Evolutionary conservation across 2,113 vertebrate species (phyloP), one percentile per base, ranked within the genome.

Genomic region (Ranitomeya imitator): DNA sequence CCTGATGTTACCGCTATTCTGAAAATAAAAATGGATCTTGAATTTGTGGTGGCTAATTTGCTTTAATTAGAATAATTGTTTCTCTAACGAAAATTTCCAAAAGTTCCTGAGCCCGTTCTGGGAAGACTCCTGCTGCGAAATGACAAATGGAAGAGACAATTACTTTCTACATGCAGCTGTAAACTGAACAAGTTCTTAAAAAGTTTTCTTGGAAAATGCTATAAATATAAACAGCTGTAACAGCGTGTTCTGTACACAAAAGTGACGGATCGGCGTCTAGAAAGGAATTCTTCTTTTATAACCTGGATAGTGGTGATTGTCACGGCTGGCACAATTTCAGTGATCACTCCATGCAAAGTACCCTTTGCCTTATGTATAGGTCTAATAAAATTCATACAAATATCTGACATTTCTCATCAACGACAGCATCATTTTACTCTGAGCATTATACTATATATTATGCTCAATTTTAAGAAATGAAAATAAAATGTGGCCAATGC

Each of bases 91-190:
- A 61, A 51, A 9, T 31, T 13, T 83, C 59, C 80, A 51, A 61
- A 51, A 9, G 26, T 13, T 83, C 59, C 80, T 52, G 80, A 65
- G 37, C 31, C 19, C 26, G 11, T 65, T 83, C 80, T 83, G 59
- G 59, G 45, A 63, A 51, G 31, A 51, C 31, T 57, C 31, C 77
- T 83, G 31, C 80, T 82, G 80, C 9, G 21, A 60, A n/a, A 65
- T 65, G 80, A 83, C 31, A 83, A 83, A 83, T 63, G 80, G 2
- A 45, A 21, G 79, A 81, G 60, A 83, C 60, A 83, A 65, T 51
- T 83, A 19, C 18, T 51, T 63, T 21, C 9, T 26, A 37, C 59
- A 37, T 45, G 37, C 31, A 14, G 80, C 37, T 83, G 80, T 83
- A 83, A 65, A 65, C 60, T 61, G 59, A 10, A 63, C 26, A 81